phyloP scores from a whole-genome alignment of 2,888 invertebrate species.

The Microctonus aethiopoides region DNA sequence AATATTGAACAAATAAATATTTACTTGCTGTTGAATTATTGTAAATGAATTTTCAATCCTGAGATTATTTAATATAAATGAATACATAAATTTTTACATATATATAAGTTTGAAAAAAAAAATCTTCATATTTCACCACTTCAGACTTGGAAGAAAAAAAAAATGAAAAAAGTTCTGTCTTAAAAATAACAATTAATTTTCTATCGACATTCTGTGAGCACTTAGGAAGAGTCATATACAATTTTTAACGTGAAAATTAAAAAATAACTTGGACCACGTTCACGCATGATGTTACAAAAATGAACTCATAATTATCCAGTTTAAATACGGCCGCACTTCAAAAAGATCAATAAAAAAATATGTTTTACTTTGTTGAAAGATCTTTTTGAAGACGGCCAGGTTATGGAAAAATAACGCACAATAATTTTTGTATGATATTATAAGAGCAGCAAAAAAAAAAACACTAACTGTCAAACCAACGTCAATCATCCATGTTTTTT shows the following conservation, averaged over 20 bases:
- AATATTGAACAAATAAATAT: background rate
- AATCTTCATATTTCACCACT: too few species aligned
- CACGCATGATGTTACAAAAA: constrained; percentile 37
- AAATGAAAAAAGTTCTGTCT: background rate
- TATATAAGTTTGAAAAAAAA: background rate
- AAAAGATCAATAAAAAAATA: constrained; percentile 38
- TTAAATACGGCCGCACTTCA: constrained; percentile 56
- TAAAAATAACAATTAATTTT: background rate
- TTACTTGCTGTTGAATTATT: background rate
- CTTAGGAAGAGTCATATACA: background rate
- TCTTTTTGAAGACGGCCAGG: constrained; percentile 54
- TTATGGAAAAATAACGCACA: background rate
- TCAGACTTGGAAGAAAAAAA: background rate
- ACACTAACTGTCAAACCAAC: constrained; percentile 40
- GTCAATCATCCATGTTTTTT: background rate
- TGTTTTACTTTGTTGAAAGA: background rate
- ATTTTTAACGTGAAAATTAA: constrained; percentile 14
- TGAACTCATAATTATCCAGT: constrained; percentile 51
- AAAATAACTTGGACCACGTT: constrained; percentile 52
- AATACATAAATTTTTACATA: background rate
- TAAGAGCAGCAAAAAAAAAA: background rate
- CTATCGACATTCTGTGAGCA: background rate
- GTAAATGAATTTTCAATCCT: background rate
- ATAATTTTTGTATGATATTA: background rate
- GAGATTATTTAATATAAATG: background rate